A percentile compares a stretch with the other conserved stretches of the same genome.
Conservation (phyloP, 2,113 vertebrate genomes). For the Condylura cristata region DNA sequence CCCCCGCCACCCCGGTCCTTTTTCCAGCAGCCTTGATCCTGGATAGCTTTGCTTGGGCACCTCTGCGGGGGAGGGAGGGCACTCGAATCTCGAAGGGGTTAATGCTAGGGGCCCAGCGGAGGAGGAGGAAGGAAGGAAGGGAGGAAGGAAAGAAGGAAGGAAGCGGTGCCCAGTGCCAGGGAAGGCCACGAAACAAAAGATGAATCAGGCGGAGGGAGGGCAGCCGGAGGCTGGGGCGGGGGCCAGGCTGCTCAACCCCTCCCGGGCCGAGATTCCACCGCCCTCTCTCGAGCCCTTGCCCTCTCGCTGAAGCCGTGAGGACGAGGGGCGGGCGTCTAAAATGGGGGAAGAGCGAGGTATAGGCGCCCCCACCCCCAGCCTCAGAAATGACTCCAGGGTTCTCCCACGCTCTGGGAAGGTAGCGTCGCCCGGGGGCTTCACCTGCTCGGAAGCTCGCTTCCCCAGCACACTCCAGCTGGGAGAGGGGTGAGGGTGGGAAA, state of each 20-base stretch:
- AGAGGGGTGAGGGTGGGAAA: neutral
- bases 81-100: slow-evolving; percentile 66
- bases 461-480: neutral
- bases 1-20: slow-evolving; percentile 70
- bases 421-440: neutral
- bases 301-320: neutral
- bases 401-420: neutral
- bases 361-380: neutral
- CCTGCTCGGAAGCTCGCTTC: neutral
- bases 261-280: neutral
- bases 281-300: neutral
- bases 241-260: slow-evolving; percentile 48
- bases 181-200: slow-evolving; percentile 81
- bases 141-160: slow-evolving; percentile 77
- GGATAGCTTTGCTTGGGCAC: slow-evolving; percentile 37
- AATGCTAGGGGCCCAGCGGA: slow-evolving; percentile 73
- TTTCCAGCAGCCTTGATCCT: slow-evolving; percentile 57
- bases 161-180: slow-evolving; percentile 80
- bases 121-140: slow-evolving; percentile 79
- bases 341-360: neutral
- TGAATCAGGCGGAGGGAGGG: slow-evolving; percentile 78
- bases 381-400: neutral
- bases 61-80: slow-evolving; percentile 40
- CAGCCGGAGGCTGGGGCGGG: slow-evolving; percentile 56
- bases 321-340: neutral